A percentile compares a stretch with the other conserved stretches of the same genome.
These are phyloP conservation scores for Pongo pygmaeus DNA, from an alignment of 2,113 vertebrate species.

Conservation along the genomic window DNA sequence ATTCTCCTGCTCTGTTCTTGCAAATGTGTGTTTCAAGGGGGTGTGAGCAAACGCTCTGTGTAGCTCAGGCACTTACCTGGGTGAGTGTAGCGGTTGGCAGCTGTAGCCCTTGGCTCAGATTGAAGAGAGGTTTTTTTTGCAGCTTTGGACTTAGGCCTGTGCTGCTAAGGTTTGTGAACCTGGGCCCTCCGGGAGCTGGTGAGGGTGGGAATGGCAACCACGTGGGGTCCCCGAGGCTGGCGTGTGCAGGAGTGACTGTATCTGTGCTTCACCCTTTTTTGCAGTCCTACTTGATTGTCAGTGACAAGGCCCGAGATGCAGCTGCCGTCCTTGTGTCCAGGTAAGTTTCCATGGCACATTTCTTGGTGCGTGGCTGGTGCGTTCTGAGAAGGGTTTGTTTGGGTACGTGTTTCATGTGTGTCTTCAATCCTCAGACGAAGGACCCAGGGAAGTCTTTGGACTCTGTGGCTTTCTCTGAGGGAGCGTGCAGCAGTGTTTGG, in stretches of 20 bases:
- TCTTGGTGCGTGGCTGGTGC: neutral
- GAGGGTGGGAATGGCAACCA: too few relatives aligned
- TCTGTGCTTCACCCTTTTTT: neutral
- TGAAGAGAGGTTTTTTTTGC: neutral
- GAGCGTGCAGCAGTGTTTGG: neutral
- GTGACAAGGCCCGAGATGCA: constrained; percentile 92
- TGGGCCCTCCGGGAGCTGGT: neutral
- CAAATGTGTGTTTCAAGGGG: neutral
- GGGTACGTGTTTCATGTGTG: neutral
- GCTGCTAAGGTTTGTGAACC: neutral
- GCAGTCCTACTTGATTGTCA: constrained; percentile 93
- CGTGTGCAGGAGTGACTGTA: fast-evolving
- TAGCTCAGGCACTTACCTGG: fast-evolving
- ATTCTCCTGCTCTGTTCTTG: neutral
- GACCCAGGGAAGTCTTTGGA: neutral
- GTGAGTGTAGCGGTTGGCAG: neutral
- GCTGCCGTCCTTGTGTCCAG: constrained; percentile 95
- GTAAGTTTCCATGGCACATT: constrained; percentile 86
- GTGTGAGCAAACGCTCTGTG: fast-evolving
- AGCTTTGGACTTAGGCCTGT: neutral
- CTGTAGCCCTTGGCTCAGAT: neutral
- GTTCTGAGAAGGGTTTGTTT: neutral
- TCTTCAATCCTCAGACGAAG: neutral
- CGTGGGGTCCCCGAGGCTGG: too few relatives aligned
- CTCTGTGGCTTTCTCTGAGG: neutral